A percentile compares a stretch with the other conserved stretches of the same genome.
Evolutionary conservation across 2,797 vertebrate genomes (phyloP).

Genomic region (Megalops cyprinoides): DNA sequence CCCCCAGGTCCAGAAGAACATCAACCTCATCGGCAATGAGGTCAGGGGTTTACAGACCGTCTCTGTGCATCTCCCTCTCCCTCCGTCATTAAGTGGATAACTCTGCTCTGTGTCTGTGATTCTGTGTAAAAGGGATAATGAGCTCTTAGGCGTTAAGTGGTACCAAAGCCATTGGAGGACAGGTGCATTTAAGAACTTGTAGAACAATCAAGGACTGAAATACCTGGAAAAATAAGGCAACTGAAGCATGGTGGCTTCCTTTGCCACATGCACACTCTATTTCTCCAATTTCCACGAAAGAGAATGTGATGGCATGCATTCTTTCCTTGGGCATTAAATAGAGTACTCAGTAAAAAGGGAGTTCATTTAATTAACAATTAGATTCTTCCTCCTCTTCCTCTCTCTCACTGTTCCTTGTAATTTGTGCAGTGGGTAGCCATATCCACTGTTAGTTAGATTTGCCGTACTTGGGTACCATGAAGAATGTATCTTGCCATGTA

Average conservation of each 20-base stretch:
- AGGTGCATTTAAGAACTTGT: neutral
- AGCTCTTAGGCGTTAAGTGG: too few relatives aligned
- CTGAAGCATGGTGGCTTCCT: too few relatives aligned
- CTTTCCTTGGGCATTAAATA: neutral
- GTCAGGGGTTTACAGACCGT: conserved; percentile 61
- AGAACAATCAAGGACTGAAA: neutral
- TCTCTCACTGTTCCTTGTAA: neutral
- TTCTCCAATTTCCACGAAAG: neutral
- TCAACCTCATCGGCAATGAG: conserved; percentile 91
- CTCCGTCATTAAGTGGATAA: too few relatives aligned
- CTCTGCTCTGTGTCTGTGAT: too few relatives aligned
- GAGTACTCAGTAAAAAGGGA: too few relatives aligned
- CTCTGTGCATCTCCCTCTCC: neutral
- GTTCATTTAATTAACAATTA: too few relatives aligned
- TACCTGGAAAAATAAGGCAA: too few relatives aligned
- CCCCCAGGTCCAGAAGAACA: conserved; percentile 96
- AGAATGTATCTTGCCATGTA: neutral
- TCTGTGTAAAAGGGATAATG: too few relatives aligned
- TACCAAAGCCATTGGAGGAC: too few relatives aligned
- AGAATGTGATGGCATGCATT: neutral
- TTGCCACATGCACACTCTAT: neutral
- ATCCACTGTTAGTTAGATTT: neutral
- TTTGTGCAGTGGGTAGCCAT: neutral
- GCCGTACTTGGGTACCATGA: neutral
- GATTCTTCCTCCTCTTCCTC: neutral